These are phyloP conservation scores for Heliconius eleuchia DNA, from an alignment of 1,140 invertebrate genomes.

Conservation along the genomic window DNA sequence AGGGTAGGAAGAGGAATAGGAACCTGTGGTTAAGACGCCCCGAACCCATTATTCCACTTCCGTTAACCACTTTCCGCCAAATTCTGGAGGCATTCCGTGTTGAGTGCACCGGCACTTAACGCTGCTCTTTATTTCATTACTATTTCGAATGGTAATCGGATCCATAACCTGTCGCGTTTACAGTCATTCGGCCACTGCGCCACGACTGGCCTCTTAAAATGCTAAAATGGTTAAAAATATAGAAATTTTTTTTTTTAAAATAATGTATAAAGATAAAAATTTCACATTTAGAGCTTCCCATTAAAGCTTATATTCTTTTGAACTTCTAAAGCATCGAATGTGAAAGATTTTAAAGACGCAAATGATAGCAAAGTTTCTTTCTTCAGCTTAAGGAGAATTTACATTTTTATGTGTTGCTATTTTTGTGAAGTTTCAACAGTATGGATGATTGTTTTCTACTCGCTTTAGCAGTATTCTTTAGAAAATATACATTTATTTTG, in stretches of 20 bases:
- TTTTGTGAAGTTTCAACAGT: neutral
- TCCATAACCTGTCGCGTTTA: no score
- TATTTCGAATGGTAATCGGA: no score
- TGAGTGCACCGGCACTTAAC: neutral
- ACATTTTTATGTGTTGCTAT: slow-evolving; percentile 10
- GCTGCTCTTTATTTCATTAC: neutral
- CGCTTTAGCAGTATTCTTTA: neutral
- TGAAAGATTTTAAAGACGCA: slow-evolving; percentile 2
- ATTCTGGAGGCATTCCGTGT: neutral
- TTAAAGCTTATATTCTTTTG: slow-evolving; percentile 5
- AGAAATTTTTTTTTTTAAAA: neutral
- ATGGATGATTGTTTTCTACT: neutral
- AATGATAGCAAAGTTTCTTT: neutral
- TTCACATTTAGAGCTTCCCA: neutral
- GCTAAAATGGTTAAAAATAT: neutral
- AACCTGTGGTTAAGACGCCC: neutral
- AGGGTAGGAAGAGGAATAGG: neutral
- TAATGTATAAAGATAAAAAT: neutral
- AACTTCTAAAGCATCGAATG: neutral
- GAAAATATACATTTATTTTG: no score
- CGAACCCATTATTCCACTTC: neutral
- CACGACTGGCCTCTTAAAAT: no score
- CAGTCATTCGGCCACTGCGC: no score
- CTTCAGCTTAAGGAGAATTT: neutral
- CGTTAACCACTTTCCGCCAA: neutral